These are phyloP conservation scores for Orthosia gothica DNA, from an alignment of 2,888 invertebrate species.

Conservation along the genomic window DNA sequence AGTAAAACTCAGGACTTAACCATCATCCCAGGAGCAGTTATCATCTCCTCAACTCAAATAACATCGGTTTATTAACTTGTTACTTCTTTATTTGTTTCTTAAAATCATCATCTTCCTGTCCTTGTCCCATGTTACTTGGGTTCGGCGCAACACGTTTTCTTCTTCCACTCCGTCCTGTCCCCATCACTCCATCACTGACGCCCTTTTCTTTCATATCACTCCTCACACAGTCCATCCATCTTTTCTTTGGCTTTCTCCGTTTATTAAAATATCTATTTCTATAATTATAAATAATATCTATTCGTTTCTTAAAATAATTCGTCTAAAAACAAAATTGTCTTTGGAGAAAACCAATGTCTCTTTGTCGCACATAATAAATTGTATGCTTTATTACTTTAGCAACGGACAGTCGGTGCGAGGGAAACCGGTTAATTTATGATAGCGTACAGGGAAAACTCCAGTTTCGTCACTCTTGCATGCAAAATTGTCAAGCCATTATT, in stretches of 20 bases:
- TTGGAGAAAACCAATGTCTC: slow-evolving; percentile 23
- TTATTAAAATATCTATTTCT: too few species aligned
- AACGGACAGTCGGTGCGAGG: slow-evolving; percentile 30
- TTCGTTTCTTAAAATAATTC: slow-evolving; percentile 8
- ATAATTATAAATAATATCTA: too few species aligned
- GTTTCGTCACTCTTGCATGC: slow-evolving; percentile 2
- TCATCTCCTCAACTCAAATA: background rate
- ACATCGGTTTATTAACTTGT: background rate
- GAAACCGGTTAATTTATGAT: slow-evolving; percentile 47
- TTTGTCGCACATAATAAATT: slow-evolving; percentile 51
- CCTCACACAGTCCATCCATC: too few species aligned
- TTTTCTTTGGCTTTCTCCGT: too few species aligned
- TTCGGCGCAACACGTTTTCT: too few species aligned
- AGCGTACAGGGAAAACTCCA: slow-evolving; percentile 4
- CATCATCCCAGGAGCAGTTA: background rate
- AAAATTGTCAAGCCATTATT: too few species aligned
- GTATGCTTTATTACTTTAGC: slow-evolving; percentile 31
- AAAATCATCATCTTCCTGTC: too few species aligned
- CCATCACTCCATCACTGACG: too few species aligned
- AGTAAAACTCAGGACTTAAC: background rate
- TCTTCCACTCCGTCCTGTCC: too few species aligned
- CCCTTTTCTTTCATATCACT: too few species aligned
- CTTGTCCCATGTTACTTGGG: too few species aligned
- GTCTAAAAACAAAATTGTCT: slow-evolving; percentile 23
- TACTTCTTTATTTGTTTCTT: background rate